Percentiles rank a stretch among this genome's conserved stretches.
Evolutionary conservation across 2,888 invertebrate species (phyloP).

Genomic region (Campoplex capitator): DNA sequence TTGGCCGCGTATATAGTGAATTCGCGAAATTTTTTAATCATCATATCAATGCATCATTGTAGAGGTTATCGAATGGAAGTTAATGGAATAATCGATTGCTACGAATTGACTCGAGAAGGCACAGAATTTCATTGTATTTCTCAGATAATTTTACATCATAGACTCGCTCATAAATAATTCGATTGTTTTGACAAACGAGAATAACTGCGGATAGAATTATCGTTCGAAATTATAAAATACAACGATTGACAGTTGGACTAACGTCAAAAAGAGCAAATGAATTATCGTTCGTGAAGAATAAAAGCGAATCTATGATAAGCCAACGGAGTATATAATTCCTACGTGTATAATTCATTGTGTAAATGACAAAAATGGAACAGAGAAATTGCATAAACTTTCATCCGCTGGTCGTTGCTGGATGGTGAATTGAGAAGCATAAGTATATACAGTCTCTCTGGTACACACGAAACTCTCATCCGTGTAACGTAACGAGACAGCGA

Average conservation of each 20-base stretch:
- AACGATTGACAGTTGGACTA: background rate
- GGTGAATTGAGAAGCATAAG: conserved; percentile 34
- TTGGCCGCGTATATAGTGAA: conserved; percentile 21
- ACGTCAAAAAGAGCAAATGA: background rate
- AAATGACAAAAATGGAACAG: conserved; percentile 69
- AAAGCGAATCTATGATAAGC: conserved; percentile 66
- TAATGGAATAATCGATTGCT: conserved; percentile 18
- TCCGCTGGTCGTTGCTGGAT: conserved; percentile 57
- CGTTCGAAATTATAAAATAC: background rate
- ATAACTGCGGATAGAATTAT: background rate
- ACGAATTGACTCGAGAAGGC: background rate
- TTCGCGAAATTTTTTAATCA: conserved; percentile 20
- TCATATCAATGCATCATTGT: conserved; percentile 23
- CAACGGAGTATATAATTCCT: conserved; percentile 35
- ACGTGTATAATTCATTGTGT: conserved; percentile 64
- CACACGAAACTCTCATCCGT: conserved; percentile 48
- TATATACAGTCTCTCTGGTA: conserved; percentile 31
- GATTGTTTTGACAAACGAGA: too few relatives aligned
- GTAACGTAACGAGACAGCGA: conserved; percentile 55
- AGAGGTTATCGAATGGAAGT: conserved; percentile 26
- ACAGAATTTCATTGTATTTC: background rate
- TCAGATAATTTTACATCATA: too few relatives aligned
- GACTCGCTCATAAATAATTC: background rate
- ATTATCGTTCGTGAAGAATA: conserved; percentile 45
- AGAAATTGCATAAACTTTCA: conserved; percentile 72